phyloP scores from a whole-genome alignment of 2,797 vertebrate genomes.

The Spinus pinus region DNA sequence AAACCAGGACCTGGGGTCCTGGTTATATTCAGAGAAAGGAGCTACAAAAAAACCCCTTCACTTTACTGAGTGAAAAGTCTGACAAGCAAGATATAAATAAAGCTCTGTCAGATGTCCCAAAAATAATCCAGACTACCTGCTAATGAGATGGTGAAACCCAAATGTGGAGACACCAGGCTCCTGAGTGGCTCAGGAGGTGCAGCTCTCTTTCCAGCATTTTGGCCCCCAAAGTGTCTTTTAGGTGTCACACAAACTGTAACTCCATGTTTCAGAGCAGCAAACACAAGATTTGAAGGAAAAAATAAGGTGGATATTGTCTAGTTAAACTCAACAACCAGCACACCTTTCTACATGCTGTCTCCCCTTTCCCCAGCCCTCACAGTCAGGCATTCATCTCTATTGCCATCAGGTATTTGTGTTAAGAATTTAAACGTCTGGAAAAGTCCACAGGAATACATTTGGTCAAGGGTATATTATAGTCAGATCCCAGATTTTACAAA shows the following conservation, averaged over 20 bases:
- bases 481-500: background rate
- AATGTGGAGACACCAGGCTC: conserved; percentile 4
- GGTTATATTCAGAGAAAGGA: conserved; percentile 21
- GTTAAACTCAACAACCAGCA: background rate
- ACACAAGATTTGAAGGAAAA: background rate
- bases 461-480: background rate
- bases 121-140: conserved; percentile 66
- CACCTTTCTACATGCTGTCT: background rate
- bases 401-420: background rate
- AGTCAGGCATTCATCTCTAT: background rate
- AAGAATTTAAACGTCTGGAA: background rate
- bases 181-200: background rate
- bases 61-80: conserved; percentile 9
- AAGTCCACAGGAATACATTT: background rate
- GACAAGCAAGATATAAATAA: conserved; percentile 64
- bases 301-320: background rate
- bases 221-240: background rate
- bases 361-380: background rate
- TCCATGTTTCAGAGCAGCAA: background rate
- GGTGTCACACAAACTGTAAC: background rate
- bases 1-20: conserved; percentile 16
- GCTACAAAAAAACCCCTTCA: conserved; percentile 14
- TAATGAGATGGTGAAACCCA: conserved; percentile 60
- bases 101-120: conserved; percentile 22
- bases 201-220: background rate